These are phyloP conservation scores for Tringa solitaria DNA, from an alignment of 2,113 vertebrate species.

Conservation along the genomic window DNA sequence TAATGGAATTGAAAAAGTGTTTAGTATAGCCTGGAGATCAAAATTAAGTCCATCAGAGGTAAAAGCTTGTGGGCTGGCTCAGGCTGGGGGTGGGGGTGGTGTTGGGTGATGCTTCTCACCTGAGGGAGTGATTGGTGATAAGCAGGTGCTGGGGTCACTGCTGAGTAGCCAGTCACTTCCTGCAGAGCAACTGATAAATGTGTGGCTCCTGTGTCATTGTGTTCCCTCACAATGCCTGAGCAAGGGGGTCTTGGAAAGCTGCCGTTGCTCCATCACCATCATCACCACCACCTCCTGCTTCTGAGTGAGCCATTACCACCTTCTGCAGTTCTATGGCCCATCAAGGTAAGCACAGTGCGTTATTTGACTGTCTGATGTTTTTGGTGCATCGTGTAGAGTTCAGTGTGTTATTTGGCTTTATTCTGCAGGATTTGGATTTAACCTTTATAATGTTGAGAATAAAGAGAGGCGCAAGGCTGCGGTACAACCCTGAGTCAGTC, in stretches of 20 bases:
- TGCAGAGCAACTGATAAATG: accelerated
- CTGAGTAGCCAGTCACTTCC: not conserved
- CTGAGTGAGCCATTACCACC: not conserved
- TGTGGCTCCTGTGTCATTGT: accelerated
- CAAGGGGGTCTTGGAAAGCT: accelerated
- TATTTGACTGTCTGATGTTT: not conserved
- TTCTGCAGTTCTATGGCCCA: accelerated
- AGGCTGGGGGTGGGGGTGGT: no score
- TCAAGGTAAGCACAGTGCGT: accelerated
- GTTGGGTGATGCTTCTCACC: not conserved
- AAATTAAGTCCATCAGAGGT: not conserved
- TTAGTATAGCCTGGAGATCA: accelerated
- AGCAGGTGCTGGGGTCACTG: not conserved
- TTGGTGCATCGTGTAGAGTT: accelerated
- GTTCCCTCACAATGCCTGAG: accelerated
- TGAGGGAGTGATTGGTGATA: not conserved
- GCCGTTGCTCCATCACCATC: no score
- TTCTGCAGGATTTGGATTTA: not conserved
- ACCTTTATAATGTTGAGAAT: accelerated
- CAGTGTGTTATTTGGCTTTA: accelerated
- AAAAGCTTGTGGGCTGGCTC: no score
- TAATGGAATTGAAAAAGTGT: no score
- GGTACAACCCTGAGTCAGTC: no score
- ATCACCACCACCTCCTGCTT: not conserved
- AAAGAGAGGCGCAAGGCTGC: no score